Base-by-base conservation (phyloP, 2,113 vertebrate genomes). In the Pedionomus torquatus region DNA sequence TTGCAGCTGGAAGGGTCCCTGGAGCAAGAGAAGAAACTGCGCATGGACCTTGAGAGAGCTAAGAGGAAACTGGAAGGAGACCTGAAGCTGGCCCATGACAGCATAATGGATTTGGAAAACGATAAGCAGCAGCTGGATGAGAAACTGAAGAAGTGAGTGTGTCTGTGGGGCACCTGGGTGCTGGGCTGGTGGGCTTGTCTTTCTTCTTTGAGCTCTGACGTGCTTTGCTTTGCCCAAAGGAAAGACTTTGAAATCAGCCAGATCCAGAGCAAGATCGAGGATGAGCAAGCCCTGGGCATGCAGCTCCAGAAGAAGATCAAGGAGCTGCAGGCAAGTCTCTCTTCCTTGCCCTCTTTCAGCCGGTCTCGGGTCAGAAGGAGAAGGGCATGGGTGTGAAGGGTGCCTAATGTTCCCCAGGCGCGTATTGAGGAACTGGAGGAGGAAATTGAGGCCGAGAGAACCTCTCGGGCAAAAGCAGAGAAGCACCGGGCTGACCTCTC, bases 21-120 rank as follows among this genome's bases (percentile, higher is more conserved):
- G 96, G 99, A 99, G 91, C 99, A 99, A 96, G 99, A 99, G 96
- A 99, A 99, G 98, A 99, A 99, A 93, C 76, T 98, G 3, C 98
- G 98, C 11, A 98, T 98, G 95, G 99, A 99, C 87, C 93, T 98
- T 65, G 98, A 98, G 89, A 98, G 98, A 92, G 94, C 97, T 5
- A 98, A 98, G 95, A 98, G 98, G 71, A 98, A 98, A 80, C 97
- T 98, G 6, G 98, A 98, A 64, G 98, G 98, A 33, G 98, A 98
- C 55, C 79, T 98, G 41, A 98, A 98, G 54, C 17, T 57, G 54
- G 11, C 97, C 98, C 77, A 58, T 8, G 46, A 46, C 9, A 9
- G 7, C 46, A 46, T 46, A 46, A 46, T 46, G 46, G 46, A 46
- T 46, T 46, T 46, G 46, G 46, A 46, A 46, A 46, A 46, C 10